Evolutionary conservation across 2,797 vertebrate species (phyloP), one percentile per base, ranked within the genome.

Genomic region (Lacerta bilineata): DNA sequence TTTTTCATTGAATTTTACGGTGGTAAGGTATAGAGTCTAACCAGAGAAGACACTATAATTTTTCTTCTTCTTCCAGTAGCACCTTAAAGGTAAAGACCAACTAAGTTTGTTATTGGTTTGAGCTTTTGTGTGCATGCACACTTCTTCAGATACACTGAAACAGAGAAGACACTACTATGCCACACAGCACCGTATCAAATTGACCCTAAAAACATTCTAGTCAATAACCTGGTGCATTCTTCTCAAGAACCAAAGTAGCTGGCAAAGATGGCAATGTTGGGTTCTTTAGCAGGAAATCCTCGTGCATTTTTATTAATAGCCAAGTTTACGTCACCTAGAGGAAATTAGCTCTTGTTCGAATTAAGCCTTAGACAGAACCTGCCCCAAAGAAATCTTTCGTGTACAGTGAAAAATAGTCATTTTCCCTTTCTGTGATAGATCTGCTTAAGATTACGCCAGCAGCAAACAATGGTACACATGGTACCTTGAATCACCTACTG

Each of bases 401-500:
- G 0, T 71, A 87, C 78, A 36, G 39, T 90, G 68, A 89, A 94
- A 94, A 84, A 92, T 50, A 84, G 5, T 43, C 0, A n/a, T 8
- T 74, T 76, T 87, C 46, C 84, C 25, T 55, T n/a, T 64, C 74
- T 80, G 87, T 74, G 88, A 95, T 92, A 99, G 99, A 99, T 96
- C 96, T 99, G 80, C 95, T 99, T 43, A 94, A 0, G 23, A 97
- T 99, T 89, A 83, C 94, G 36, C 98, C 99, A 8, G 96, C 98
- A 90, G 97, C 97, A 29, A 99, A 99, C 96, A 99, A 99, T 3
- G 99, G 99, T 64, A 98, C 98, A 8, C 98, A 99, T 4, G 99
- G 99, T 68, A 99, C 98, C 91, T 97, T 99, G 91, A 99, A 99
- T 94, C 98, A 99, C 91, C 97, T 99, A 85, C 94, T 99, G 90